Conservation (phyloP, 1,140 invertebrate genomes). For the Tetraneura akinire region DNA sequence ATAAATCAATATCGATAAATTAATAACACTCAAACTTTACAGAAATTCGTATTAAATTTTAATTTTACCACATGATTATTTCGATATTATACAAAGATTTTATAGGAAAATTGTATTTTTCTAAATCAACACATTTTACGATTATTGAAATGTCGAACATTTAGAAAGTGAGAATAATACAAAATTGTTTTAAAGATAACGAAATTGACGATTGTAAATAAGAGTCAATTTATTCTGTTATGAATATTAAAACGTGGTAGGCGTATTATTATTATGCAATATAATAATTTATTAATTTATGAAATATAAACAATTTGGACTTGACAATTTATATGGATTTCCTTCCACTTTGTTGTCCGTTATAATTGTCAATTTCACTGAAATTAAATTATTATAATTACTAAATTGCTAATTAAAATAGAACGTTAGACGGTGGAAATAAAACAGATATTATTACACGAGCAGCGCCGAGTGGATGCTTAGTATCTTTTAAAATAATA, state of each 20-base stretch:
- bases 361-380: constrained; percentile 4
- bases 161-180: too few relatives aligned
- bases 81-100: too few relatives aligned
- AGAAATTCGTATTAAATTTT: too few relatives aligned
- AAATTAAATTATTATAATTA: constrained; percentile 13
- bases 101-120: too few relatives aligned
- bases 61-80: too few relatives aligned
- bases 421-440: not conserved
- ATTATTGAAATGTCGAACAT: too few relatives aligned
- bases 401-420: not conserved
- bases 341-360: not conserved
- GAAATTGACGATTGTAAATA: not conserved
- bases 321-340: not conserved
- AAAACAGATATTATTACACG: not conserved
- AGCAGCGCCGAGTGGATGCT: not conserved
- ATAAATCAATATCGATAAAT: too few relatives aligned
- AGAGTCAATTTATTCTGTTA: not conserved
- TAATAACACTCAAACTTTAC: too few relatives aligned
- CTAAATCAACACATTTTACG: too few relatives aligned
- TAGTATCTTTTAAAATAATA: not conserved
- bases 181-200: not conserved
- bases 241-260: not conserved
- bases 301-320: not conserved
- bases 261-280: not conserved
- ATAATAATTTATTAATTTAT: constrained; percentile 17